Percentiles rank a stretch among this genome's conserved stretches.
phyloP scores from a whole-genome alignment of 2,888 invertebrate genomes.

The Nycteola revayana region DNA sequence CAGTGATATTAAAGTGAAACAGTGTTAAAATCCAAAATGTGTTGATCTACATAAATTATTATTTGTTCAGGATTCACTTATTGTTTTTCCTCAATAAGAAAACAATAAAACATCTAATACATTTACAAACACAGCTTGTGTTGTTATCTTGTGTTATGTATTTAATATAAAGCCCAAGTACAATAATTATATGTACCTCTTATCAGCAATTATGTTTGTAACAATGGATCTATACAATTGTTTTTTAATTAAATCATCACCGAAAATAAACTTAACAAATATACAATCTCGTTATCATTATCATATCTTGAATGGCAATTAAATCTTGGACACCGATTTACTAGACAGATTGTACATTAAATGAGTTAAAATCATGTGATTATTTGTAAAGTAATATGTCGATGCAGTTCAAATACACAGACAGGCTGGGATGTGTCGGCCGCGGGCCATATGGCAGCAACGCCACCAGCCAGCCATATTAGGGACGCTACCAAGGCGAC shows the following conservation, averaged over 20 bases:
- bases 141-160: conserved; percentile 40
- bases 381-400: conserved; percentile 42
- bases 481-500: conserved; percentile 76
- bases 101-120: conserved; percentile 42
- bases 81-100: conserved; percentile 35
- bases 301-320: too few species aligned
- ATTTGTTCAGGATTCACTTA: conserved; percentile 23
- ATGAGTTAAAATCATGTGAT: too few species aligned
- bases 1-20: conserved; percentile 25
- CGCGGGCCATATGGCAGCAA: conserved; percentile 75
- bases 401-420: conserved; percentile 47
- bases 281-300: too few species aligned
- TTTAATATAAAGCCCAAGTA: conserved; percentile 35
- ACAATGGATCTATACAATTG: conserved; percentile 3
- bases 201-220: conserved; percentile 4
- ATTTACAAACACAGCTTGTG: conserved; percentile 39
- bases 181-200: conserved; percentile 29
- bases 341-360: too few species aligned
- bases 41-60: conserved; percentile 48
- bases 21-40: conserved; percentile 45
- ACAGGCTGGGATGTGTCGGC: conserved; percentile 67
- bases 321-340: too few species aligned
- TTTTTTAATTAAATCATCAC: conserved; percentile 7
- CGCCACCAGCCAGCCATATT: conserved; percentile 70
- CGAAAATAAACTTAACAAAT: conserved; percentile 8